These are phyloP conservation scores for Malaclemys terrapin DNA, from an alignment of 2,113 vertebrate species.

Conservation along the genomic window DNA sequence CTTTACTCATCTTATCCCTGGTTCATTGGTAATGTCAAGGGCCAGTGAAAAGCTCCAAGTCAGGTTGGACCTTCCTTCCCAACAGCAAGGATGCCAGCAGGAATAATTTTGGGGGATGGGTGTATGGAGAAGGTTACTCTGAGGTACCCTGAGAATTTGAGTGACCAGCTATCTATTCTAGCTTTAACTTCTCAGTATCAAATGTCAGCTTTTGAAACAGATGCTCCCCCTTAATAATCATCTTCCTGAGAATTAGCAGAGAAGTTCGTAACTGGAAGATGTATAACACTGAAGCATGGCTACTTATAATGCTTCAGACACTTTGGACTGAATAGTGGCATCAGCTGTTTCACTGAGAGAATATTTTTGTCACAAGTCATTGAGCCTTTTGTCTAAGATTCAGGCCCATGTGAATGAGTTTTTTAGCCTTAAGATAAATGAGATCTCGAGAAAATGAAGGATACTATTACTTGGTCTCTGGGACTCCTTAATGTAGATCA, in stretches of 20 bases:
- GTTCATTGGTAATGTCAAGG: accelerated
- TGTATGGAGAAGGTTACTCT: neutral
- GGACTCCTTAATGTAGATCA: neutral
- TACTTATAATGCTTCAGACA: neutral
- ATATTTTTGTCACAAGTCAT: neutral
- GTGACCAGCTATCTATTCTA: neutral
- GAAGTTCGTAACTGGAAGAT: slow-evolving; percentile 15
- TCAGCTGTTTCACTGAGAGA: neutral
- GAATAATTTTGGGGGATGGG: neutral
- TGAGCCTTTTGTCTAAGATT: neutral
- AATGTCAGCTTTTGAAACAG: slow-evolving; percentile 50
- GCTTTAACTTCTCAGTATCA: slow-evolving; percentile 45
- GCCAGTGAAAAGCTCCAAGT: neutral
- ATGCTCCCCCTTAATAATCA: slow-evolving; percentile 18
- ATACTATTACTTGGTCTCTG: neutral
- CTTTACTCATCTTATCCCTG: neutral
- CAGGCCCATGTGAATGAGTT: neutral
- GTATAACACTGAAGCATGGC: neutral
- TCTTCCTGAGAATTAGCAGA: slow-evolving; percentile 43
- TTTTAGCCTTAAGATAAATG: neutral
- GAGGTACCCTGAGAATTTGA: neutral
- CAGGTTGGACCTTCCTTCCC: neutral
- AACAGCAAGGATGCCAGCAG: neutral
- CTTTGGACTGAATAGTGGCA: neutral
- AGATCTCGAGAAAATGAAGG: neutral